Evolutionary conservation across 2,797 vertebrate genomes (phyloP), one percentile per base, ranked within the genome.

Genomic region (Ctenosaura bakeri): DNA sequence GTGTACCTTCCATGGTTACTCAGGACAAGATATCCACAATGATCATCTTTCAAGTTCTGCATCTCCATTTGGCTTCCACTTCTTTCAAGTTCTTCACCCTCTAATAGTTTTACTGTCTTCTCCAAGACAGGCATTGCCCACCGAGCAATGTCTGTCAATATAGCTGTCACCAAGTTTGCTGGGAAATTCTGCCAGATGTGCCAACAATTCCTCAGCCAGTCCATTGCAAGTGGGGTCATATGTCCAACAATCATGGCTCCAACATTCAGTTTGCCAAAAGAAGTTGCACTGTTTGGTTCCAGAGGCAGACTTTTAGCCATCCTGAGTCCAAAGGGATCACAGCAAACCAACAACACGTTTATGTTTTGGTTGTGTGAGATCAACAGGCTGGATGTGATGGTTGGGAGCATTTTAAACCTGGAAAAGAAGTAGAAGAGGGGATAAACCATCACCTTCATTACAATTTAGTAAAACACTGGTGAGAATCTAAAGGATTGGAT

Each of bases 341-440:
- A 46, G 32, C 73, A 56, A 46, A 46, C 50, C 16, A 71, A 16
- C 3, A 50, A 4, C 3, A 10, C 35, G 22, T n/a, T 46, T 78
- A 10, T 16, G 12, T 64, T 77, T 71, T 14, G 22, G 24, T 29
- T 29, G 85, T 14, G 26, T 14, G 50, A 84, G 50, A 73, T 46
- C 80, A 78, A 69, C 1, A n/a, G 80, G 26, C 50, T 64, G 71
- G 18, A 4, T 20, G 54, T 2, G 50, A 71, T 64, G 64, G 32
- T 6, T 1, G 80, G 81, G 29, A 62, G 50, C 86, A 90, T 88
- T 78, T 87, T 84, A 69, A 82, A 83, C 9, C 90, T 90, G 86
- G 54, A 76, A 83, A 81, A 78, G 38, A 77, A 78, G 20, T 22
- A 90, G n/a, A 78, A 78, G 42, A 26, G 20, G 16, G 26, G 10